Evolutionary conservation across 2,113 vertebrate genomes (phyloP).

Genomic region (Alouatta palliata): DNA sequence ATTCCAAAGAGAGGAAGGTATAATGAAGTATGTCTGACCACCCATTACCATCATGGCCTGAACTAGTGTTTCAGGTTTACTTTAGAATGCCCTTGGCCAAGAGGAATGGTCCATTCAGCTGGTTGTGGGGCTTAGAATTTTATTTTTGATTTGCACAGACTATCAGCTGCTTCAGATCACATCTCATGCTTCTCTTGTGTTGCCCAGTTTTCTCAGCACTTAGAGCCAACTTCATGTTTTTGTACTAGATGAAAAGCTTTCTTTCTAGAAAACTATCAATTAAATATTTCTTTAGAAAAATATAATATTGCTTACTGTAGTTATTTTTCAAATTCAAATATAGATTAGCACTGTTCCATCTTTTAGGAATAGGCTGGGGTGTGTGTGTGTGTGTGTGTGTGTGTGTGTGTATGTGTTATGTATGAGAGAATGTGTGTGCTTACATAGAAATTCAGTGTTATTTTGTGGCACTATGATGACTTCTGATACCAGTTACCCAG

Average conservation of each 20-base stretch:
- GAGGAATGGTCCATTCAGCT: too few relatives aligned
- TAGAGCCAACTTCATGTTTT: not conserved
- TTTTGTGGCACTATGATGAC: not conserved
- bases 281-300: slow-evolving; percentile 43
- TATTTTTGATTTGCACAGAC: too few relatives aligned
- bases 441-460: not conserved
- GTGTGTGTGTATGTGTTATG: not conserved
- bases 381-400: not conserved
- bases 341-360: not conserved
- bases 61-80: too few relatives aligned
- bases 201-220: not conserved
- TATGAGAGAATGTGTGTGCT: not conserved
- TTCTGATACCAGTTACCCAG: not conserved
- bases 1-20: too few relatives aligned
- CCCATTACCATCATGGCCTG: too few relatives aligned
- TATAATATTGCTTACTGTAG: not conserved
- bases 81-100: too few relatives aligned
- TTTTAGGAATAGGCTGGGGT: not conserved
- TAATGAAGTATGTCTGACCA: too few relatives aligned
- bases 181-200: not conserved
- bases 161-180: not conserved
- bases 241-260: not conserved
- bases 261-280: not conserved
- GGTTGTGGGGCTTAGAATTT: too few relatives aligned
- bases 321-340: slow-evolving; percentile 35